Conservation (phyloP, 2,113 vertebrate species). For the Lophochroa leadbeateri region DNA sequence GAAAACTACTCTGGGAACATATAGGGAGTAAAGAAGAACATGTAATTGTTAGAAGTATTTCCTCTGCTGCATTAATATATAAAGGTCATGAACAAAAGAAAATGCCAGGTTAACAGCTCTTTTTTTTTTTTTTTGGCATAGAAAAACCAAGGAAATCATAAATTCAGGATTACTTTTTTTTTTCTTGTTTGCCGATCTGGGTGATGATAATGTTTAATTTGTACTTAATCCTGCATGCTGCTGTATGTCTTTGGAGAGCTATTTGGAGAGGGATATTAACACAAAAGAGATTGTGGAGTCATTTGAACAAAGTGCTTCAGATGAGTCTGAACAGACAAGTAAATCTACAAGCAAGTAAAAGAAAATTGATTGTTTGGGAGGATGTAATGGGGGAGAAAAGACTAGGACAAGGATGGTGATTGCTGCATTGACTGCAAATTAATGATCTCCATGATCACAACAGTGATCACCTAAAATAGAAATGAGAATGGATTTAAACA, state of each 20-base stretch:
- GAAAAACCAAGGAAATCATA: background rate
- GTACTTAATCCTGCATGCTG: background rate
- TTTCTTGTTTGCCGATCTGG: background rate
- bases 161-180: background rate
- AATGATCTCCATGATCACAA: background rate
- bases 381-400: background rate
- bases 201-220: background rate
- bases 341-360: background rate
- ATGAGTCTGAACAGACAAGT: background rate
- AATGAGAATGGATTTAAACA: background rate
- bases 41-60: background rate
- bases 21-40: background rate
- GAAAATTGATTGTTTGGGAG: background rate
- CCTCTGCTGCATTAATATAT: background rate
- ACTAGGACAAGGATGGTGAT: background rate
- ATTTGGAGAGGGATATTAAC: background rate
- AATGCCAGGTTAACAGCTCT: background rate
- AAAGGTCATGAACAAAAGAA: background rate
- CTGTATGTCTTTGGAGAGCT: background rate
- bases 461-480: accelerated
- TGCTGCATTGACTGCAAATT: background rate
- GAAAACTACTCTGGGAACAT: background rate
- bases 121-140: background rate
- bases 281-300: background rate
- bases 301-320: background rate